These are phyloP conservation scores for Emys orbicularis DNA, from an alignment of 2,797 vertebrate species.

Conservation along the genomic window DNA sequence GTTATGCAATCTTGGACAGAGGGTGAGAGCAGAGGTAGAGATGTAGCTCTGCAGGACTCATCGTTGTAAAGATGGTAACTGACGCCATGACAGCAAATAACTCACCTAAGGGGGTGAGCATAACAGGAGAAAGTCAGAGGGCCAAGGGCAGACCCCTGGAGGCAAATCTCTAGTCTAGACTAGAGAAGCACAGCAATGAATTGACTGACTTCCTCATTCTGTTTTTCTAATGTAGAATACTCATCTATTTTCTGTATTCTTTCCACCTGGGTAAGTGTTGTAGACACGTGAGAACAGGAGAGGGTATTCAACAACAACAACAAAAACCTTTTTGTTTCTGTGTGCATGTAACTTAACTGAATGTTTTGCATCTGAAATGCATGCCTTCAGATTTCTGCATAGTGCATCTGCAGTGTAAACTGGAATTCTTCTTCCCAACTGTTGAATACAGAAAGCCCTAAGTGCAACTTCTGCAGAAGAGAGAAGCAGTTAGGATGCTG, in stretches of 20 bases:
- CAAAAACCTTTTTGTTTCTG: not conserved
- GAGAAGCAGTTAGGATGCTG: not conserved
- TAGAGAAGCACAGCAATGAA: not conserved
- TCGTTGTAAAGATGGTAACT: not conserved
- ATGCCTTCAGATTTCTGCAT: not conserved
- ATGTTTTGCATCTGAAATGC: not conserved
- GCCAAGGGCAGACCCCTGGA: not conserved
- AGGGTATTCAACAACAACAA: not conserved
- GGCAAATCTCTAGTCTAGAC: not conserved
- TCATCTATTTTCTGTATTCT: not conserved
- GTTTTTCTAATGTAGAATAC: not conserved
- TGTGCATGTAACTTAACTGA: not conserved
- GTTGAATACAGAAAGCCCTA: not conserved
- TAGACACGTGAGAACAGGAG: not conserved
- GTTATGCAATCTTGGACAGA: not conserved
- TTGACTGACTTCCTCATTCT: not conserved
- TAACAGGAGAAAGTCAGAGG: not conserved
- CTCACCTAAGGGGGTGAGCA: not conserved
- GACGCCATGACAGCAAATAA: not conserved
- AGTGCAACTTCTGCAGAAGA: not conserved
- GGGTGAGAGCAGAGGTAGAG: not conserved
- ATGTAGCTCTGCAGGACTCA: not conserved
- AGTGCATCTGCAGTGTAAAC: not conserved
- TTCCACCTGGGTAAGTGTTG: not conserved
- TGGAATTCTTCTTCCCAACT: slow-evolving; percentile 6